Percentiles rank a stretch among this genome's conserved stretches.
These are phyloP conservation scores for Globia sparganii DNA, from an alignment of 2,888 invertebrate species.

Conservation along the genomic window DNA sequence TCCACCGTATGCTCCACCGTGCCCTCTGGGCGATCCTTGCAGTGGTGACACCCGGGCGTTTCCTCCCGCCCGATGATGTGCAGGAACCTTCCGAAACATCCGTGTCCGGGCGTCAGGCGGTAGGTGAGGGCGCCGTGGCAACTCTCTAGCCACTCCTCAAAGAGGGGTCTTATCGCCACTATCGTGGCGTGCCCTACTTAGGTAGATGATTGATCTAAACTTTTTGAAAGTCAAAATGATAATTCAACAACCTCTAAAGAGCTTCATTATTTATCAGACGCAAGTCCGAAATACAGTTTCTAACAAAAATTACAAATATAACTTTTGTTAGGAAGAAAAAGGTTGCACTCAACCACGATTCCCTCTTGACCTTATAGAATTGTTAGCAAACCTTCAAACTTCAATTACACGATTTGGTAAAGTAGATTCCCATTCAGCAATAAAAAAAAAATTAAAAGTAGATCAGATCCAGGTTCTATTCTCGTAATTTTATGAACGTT, in stretches of 20 bases:
- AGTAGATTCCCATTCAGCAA: no score
- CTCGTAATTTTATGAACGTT: background rate
- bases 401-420: background rate
- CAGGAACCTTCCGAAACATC: no score
- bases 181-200: no score
- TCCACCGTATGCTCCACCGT: no score
- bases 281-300: background rate
- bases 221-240: background rate
- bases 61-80: no score
- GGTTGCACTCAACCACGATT: background rate
- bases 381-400: background rate
- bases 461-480: background rate
- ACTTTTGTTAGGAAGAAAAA: background rate
- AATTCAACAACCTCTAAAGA: background rate
- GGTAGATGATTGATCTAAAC: background rate
- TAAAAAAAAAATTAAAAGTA: no score
- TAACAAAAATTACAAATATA: background rate
- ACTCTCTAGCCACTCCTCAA: no score
- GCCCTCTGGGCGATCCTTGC: no score
- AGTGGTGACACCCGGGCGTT: no score
- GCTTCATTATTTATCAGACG: background rate
- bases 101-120: no score
- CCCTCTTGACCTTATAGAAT: background rate
- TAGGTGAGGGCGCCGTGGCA: no score
- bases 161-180: no score